phyloP scores from a whole-genome alignment of 2,113 vertebrate species.

The Gymnorhina tibicen region DNA sequence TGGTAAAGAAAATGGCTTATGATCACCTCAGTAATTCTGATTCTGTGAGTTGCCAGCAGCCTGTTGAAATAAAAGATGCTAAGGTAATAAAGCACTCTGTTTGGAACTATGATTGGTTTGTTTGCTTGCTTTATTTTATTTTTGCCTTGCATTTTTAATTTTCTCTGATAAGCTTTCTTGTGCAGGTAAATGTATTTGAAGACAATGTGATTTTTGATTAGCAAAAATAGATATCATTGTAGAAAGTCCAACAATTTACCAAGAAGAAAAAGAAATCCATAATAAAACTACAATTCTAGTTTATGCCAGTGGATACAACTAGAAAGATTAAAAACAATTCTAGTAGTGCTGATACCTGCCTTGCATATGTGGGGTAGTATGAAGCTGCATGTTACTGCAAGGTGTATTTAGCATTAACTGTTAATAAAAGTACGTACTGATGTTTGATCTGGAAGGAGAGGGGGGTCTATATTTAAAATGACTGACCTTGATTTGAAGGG shows the following conservation, averaged over 20 bases:
- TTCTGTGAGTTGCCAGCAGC: constrained; percentile 49
- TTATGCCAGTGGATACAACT: background rate
- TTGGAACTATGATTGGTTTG: background rate
- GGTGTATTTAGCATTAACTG: background rate
- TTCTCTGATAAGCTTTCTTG: background rate
- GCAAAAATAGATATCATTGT: background rate
- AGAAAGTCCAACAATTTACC: background rate
- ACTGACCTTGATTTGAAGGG: background rate
- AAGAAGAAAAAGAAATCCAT: background rate
- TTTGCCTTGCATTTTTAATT: background rate
- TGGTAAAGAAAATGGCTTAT: constrained; percentile 84
- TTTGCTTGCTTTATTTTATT: background rate
- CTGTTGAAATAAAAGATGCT: constrained; percentile 81
- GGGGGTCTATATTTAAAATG: background rate
- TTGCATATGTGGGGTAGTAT: background rate
- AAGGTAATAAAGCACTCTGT: constrained; percentile 73
- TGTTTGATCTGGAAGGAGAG: background rate
- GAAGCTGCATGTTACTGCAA: background rate
- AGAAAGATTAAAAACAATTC: background rate
- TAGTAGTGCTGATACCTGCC: background rate
- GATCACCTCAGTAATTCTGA: constrained; percentile 80
- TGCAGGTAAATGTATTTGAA: background rate
- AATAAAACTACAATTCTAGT: background rate
- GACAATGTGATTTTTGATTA: background rate
- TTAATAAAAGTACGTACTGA: background rate